Conservation (phyloP, 1,140 invertebrate genomes). For the Helicorthomorpha holstii region DNA sequence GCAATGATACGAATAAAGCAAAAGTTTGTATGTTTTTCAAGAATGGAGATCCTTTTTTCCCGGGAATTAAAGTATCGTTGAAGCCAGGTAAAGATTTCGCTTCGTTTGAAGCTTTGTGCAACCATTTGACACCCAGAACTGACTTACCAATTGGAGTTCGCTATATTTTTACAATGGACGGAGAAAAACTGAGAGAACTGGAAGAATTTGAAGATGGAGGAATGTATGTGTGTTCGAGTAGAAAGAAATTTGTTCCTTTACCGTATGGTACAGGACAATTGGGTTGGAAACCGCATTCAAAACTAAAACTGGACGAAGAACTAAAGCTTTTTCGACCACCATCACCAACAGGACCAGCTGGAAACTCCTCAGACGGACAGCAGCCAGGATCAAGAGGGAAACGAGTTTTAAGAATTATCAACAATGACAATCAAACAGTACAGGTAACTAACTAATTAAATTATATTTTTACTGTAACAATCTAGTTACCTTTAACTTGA, state of each 20-base stretch:
- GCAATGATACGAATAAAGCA: slow-evolving; percentile 48
- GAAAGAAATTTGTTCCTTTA: slow-evolving; percentile 76
- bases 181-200: slow-evolving; percentile 57
- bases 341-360: slow-evolving; percentile 9
- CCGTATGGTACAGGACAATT: not conserved
- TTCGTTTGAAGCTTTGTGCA: slow-evolving; percentile 67
- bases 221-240: slow-evolving; percentile 79
- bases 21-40: slow-evolving; percentile 69
- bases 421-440: slow-evolving; percentile 74
- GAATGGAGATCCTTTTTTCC: slow-evolving; percentile 83
- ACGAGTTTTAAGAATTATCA: slow-evolving; percentile 74
- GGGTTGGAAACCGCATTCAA: slow-evolving; percentile 4
- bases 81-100: slow-evolving; percentile 69
- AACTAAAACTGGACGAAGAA: slow-evolving; percentile 12
- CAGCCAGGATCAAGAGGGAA: slow-evolving; percentile 33
- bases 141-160: slow-evolving; percentile 23
- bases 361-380: slow-evolving; percentile 11
- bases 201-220: slow-evolving; percentile 75
- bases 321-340: slow-evolving; percentile 14
- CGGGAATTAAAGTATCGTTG: slow-evolving; percentile 72
- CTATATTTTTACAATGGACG: slow-evolving; percentile 80
- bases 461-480: not conserved
- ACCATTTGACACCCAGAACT: slow-evolving; percentile 30
- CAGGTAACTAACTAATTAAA: slow-evolving; percentile 38
- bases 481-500: no score